Conservation (phyloP, 2,113 vertebrate species). For the Copsychus sechellarum region DNA sequence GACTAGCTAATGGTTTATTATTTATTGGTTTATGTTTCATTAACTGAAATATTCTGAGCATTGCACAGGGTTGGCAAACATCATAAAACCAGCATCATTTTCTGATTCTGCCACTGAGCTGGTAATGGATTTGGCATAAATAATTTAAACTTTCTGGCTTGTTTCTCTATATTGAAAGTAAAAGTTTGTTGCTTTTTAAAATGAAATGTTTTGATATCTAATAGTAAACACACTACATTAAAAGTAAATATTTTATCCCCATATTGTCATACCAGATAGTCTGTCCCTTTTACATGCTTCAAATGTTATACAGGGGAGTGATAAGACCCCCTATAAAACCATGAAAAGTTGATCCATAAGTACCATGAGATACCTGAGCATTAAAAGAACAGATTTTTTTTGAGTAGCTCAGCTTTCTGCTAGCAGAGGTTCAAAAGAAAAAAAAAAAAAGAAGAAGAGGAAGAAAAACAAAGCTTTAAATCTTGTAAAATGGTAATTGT, state of each 20-base stretch:
- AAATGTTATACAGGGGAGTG: background rate
- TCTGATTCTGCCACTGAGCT: background rate
- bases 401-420: background rate
- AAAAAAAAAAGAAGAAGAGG: background rate
- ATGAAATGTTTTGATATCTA: background rate
- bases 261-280: background rate
- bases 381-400: background rate
- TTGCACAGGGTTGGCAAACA: background rate
- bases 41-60: background rate
- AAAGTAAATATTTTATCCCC: background rate
- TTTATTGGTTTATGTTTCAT: background rate
- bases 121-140: slow-evolving; percentile 5
- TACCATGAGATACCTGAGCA: background rate
- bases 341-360: background rate
- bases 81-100: background rate
- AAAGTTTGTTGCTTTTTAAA: background rate
- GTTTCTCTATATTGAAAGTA: background rate
- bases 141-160: background rate
- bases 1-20: background rate
- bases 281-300: background rate
- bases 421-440: background rate
- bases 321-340: background rate
- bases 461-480: background rate
- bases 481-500: background rate
- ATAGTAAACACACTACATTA: background rate